Evolutionary conservation across 2,113 vertebrate species (phyloP).

Genomic region (Poecilia latipinna): DNA sequence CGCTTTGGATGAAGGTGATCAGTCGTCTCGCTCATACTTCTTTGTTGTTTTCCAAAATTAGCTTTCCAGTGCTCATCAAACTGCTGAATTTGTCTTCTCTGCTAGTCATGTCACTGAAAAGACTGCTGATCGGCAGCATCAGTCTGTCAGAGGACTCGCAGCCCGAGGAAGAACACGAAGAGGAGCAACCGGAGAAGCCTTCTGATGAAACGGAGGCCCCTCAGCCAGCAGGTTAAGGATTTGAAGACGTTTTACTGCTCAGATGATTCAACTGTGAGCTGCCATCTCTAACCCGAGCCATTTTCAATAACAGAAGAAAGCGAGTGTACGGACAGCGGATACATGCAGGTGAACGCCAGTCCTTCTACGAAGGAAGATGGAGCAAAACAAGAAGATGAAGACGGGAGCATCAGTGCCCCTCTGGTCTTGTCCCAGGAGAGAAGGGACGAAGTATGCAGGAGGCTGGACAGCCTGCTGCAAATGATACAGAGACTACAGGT

Average conservation of each 20-base stretch:
- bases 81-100: constrained; percentile 17
- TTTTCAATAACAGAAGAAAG: constrained; percentile 57
- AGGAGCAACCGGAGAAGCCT: constrained; percentile 41
- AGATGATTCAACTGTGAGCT: background rate
- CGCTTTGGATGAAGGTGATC: constrained; percentile 81
- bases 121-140: constrained; percentile 78
- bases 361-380: constrained; percentile 31
- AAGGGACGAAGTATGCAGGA: constrained; percentile 76
- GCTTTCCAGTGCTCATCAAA: constrained; percentile 13
- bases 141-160: constrained; percentile 74
- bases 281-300: constrained; percentile 5
- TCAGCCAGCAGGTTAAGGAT: constrained; percentile 60
- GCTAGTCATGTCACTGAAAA: constrained; percentile 84
- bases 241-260: background rate
- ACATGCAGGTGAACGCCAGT: constrained; percentile 30
- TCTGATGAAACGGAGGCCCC: constrained; percentile 49
- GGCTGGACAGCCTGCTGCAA: constrained; percentile 81
- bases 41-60: background rate
- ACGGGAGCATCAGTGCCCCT: constrained; percentile 61
- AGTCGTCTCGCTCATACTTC: constrained; percentile 1
- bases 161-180: constrained; percentile 65
- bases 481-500: constrained; percentile 84
- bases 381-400: constrained; percentile 46
- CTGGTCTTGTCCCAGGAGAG: constrained; percentile 76
- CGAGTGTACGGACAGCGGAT: constrained; percentile 26